A percentile compares a stretch with the other conserved stretches of the same genome.
Evolutionary conservation across 2,888 invertebrate genomes (phyloP).

Genomic region (Agrotis segetum): DNA sequence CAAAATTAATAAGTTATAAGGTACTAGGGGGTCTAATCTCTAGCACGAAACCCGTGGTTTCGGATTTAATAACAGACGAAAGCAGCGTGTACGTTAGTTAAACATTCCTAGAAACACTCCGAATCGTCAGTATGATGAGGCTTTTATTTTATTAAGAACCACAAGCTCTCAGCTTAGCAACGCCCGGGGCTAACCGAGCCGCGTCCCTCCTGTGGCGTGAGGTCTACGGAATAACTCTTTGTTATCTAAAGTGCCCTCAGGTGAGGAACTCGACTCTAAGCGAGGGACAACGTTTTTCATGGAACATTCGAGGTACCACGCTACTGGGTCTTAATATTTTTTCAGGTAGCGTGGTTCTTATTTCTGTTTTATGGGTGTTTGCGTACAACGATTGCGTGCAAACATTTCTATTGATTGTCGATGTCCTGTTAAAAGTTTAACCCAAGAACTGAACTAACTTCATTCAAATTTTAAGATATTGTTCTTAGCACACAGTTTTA

Average conservation of each 20-base stretch:
- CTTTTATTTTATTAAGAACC: conserved; percentile 46
- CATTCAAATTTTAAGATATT: too few relatives aligned
- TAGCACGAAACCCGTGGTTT: too few relatives aligned
- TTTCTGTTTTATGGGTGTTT: neutral
- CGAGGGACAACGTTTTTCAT: conserved; percentile 37
- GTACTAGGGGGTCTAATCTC: too few relatives aligned
- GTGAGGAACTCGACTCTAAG: conserved; percentile 39
- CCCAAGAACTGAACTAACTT: too few relatives aligned
- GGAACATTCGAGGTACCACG: conserved; percentile 8
- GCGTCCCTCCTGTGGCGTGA: conserved; percentile 16
- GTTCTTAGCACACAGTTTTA: too few relatives aligned
- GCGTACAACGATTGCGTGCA: neutral
- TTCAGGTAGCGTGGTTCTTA: neutral
- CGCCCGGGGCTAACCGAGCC: conserved; percentile 28
- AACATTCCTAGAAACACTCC: too few relatives aligned
- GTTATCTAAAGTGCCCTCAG: conserved; percentile 61
- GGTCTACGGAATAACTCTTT: conserved; percentile 62
- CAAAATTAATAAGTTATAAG: too few relatives aligned
- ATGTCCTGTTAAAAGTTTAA: too few relatives aligned
- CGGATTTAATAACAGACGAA: too few relatives aligned
- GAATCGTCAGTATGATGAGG: too few relatives aligned
- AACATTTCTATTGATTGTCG: too few relatives aligned
- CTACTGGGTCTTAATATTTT: conserved; percentile 1
- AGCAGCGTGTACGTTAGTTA: too few relatives aligned
- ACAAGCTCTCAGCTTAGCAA: conserved; percentile 41